Percentiles rank a stretch among this genome's conserved stretches.
phyloP scores from a whole-genome alignment of 2,113 vertebrate genomes.

The Apaloderma vittatum region DNA sequence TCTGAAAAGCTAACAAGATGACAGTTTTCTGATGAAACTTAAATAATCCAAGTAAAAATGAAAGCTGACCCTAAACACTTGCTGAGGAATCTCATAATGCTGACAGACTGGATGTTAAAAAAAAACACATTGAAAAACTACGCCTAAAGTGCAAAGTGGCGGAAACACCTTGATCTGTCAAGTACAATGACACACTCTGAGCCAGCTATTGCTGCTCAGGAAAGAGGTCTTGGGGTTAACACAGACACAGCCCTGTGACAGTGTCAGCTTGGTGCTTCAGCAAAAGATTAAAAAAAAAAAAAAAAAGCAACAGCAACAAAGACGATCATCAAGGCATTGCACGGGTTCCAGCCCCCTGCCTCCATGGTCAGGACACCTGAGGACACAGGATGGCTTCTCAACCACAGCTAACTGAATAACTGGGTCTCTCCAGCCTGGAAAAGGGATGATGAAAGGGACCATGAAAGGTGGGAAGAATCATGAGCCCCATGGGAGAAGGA shows the following conservation, averaged over 20 bases:
- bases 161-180: background rate
- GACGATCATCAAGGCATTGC: background rate
- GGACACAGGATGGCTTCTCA: background rate
- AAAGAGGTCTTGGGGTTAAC: background rate
- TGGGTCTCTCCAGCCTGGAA: background rate
- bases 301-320: background rate
- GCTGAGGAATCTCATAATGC: background rate
- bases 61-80: background rate
- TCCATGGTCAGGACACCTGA: background rate
- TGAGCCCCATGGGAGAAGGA: background rate
- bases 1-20: background rate
- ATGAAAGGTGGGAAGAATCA: background rate
- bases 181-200: background rate
- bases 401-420: background rate
- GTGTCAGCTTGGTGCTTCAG: background rate
- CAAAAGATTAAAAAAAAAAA: background rate
- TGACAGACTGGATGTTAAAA: background rate
- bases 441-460: background rate
- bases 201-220: background rate
- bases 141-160: background rate
- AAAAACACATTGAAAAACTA: background rate
- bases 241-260: background rate
- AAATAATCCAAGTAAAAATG: background rate
- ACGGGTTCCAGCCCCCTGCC: background rate
- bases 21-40: background rate